phyloP scores from a whole-genome alignment of 2,113 vertebrate species.

The Petroica traversi region DNA sequence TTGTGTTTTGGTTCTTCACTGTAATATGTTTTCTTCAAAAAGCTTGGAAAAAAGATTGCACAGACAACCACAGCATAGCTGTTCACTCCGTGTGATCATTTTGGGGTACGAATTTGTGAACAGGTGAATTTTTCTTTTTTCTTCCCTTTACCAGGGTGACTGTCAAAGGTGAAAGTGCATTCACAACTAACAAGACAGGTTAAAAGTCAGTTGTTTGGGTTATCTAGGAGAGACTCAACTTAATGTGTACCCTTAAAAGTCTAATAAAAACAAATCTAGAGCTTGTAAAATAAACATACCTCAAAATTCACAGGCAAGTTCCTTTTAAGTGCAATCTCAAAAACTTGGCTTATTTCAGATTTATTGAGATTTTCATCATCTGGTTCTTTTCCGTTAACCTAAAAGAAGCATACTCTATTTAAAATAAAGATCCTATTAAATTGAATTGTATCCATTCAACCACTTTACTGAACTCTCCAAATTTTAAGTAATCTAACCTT shows the following conservation, averaged over 20 bases:
- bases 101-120: conserved; percentile 1
- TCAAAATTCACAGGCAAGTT: conserved; percentile 98
- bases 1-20: background rate
- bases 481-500: background rate
- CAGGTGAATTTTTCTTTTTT: background rate
- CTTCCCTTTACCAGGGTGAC: background rate
- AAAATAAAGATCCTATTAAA: conserved; percentile 58
- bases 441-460: conserved; percentile 49
- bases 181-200: conserved; percentile 54
- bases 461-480: conserved; percentile 6
- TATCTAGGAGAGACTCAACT: conserved; percentile 7
- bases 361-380: conserved; percentile 98
- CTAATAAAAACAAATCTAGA: conserved; percentile 51
- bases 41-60: conserved; percentile 46
- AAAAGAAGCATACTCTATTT: conserved; percentile 68
- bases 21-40: background rate
- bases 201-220: conserved; percentile 57
- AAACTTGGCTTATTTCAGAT: conserved; percentile 99
- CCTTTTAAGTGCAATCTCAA: conserved; percentile 98
- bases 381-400: conserved; percentile 90
- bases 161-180: background rate
- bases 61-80: background rate
- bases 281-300: conserved; percentile 82
- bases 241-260: conserved; percentile 35
- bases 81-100: background rate